These are phyloP conservation scores for Beris chalybata DNA, from an alignment of 2,888 invertebrate species.

Conservation along the genomic window DNA sequence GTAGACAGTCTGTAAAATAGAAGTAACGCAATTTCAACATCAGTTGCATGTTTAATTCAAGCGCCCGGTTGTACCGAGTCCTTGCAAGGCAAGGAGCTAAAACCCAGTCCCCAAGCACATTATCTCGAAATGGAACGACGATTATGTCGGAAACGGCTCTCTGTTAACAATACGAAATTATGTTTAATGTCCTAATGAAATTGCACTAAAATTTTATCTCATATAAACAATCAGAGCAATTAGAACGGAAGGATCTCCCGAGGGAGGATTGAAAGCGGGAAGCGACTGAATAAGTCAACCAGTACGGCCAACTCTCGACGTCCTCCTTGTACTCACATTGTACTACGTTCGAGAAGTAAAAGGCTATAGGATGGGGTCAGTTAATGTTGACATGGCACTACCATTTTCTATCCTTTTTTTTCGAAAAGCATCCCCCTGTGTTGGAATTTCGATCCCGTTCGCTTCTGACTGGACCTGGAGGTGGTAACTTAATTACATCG, in stretches of 20 bases:
- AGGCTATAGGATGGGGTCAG: too few species aligned
- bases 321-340: too few species aligned
- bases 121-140: conserved; percentile 31
- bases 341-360: too few species aligned
- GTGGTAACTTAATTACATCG: conserved; percentile 36
- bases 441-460: too few species aligned
- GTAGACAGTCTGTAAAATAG: too few species aligned
- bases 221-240: conserved; percentile 39
- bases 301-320: too few species aligned
- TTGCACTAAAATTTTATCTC: conserved; percentile 39
- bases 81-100: conserved; percentile 11
- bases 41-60: conserved; percentile 26
- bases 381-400: too few species aligned
- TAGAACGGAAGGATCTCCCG: conserved; percentile 34
- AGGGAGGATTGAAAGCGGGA: background rate
- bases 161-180: conserved; percentile 38
- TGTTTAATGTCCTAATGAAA: conserved; percentile 40
- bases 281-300: too few species aligned
- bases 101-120: conserved; percentile 32
- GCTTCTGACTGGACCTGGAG: too few species aligned
- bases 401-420: too few species aligned
- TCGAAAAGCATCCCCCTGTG: too few species aligned
- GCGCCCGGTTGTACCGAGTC: background rate
- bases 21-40: conserved; percentile 19
- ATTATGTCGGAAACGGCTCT: conserved; percentile 35